phyloP scores from a whole-genome alignment of 2,113 vertebrate genomes.

The Nycticryphes semicollaris region DNA sequence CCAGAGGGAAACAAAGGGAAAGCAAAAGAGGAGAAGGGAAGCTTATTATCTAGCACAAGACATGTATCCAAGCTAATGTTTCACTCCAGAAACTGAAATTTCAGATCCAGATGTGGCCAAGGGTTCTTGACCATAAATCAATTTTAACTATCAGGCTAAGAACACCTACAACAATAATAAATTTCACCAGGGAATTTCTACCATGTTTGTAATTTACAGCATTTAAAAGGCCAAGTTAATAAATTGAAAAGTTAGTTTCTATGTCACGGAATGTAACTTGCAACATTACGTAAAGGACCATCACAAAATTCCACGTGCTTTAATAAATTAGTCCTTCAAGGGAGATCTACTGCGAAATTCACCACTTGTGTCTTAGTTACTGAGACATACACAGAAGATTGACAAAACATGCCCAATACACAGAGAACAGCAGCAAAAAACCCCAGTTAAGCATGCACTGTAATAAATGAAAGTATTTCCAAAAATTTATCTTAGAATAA shows the following conservation, averaged over 20 bases:
- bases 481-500: not conserved
- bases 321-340: not conserved
- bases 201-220: not conserved
- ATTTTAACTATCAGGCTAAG: not conserved
- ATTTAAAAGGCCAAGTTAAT: not conserved
- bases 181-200: not conserved
- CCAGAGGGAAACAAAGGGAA: not conserved
- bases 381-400: not conserved
- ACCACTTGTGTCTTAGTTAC: not conserved
- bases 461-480: conserved; percentile 42
- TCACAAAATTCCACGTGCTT: not conserved
- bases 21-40: not conserved
- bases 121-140: not conserved
- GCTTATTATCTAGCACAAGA: not conserved
- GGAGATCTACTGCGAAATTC: not conserved
- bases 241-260: not conserved
- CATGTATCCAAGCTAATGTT: not conserved
- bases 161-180: not conserved
- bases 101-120: not conserved
- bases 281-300: not conserved
- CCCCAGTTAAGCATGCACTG: not conserved
- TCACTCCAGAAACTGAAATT: not conserved
- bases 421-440: conserved; percentile 34
- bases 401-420: not conserved
- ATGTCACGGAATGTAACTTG: not conserved